Evolutionary conservation across 2,888 invertebrate genomes (phyloP).

Genomic region (Junonia oenone): DNA sequence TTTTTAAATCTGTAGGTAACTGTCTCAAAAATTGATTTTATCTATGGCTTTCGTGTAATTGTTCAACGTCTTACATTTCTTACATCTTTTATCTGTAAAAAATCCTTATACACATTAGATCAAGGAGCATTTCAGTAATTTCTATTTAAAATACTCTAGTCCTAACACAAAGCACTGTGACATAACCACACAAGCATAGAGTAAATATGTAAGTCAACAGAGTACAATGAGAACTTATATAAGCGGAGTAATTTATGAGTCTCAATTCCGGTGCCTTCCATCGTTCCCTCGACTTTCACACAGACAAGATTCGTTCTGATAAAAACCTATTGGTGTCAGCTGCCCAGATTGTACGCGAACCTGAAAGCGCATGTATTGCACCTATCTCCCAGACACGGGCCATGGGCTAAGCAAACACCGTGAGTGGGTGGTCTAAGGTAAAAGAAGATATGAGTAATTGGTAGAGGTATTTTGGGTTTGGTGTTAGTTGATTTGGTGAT

Average conservation of each 20-base stretch:
- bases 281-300: constrained; percentile 63
- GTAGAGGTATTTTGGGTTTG: neutral
- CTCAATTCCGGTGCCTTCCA: constrained; percentile 24
- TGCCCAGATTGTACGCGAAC: constrained; percentile 61
- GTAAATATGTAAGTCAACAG: neutral
- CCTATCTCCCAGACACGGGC: constrained; percentile 71
- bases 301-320: constrained; percentile 70
- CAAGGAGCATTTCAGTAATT: no score
- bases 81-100: no score
- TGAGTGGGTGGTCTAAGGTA: constrained; percentile 37
- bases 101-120: no score
- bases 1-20: no score
- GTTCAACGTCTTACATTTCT: no score
- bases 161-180: no score
- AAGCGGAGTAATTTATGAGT: constrained; percentile 20
- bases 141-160: no score
- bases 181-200: neutral
- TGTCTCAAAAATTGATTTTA: no score
- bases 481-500: neutral
- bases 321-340: constrained; percentile 77
- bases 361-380: constrained; percentile 76
- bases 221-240: constrained; percentile 20
- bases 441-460: neutral
- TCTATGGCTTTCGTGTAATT: no score
- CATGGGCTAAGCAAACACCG: constrained; percentile 70